Base-by-base conservation (phyloP, 2,888 invertebrate species). In the Drosophila nigricruria region DNA sequence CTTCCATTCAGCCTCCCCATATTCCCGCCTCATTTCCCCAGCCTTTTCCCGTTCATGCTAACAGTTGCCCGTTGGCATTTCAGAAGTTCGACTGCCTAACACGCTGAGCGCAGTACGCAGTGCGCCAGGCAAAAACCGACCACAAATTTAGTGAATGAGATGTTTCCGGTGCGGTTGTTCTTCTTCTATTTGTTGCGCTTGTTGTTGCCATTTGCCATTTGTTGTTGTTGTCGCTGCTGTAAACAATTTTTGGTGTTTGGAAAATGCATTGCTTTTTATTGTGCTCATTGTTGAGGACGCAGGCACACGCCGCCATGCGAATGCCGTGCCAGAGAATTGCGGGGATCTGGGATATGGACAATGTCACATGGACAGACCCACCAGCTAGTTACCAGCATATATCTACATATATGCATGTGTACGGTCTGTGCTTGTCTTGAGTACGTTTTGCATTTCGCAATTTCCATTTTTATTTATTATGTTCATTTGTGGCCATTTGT, bases 101-200 rank as follows among this genome's bases (percentile, higher is more conserved):
- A 56, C 78, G 57, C 60, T 45, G 59, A 63, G 59, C 53, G 52
- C 71, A 54, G 70, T 30, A 52, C 57, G 64, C 73, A 59, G 62
- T 66, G 59, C 52, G 81, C 81, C 64, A 72, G 79, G 87, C 87
- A 83, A 77, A 77, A 82, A 79, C 71, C 81, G 86, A 86, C 90
- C 90, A 84, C 89, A 88, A 90, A 89, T 89, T 89, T 86, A 88
- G 90, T 89, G 90, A 90, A 89, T 89, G 90, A 89, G 90, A 88
- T 89, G 89, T 88, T 89, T 90, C 89, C 90, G 90, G 79, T 89
- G 89, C 84, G 87, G 90, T 90, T 84, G 90, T 87, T 78, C 73
- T 75, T 80, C 75, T 71, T 60, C 69, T 71, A 57, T 53, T 56
- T 66, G 53, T 54, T 68, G 43, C 36, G 66, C 65, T 25, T 54